phyloP scores from a whole-genome alignment of 2,797 vertebrate genomes.

The Coccyzus lansbergi region DNA sequence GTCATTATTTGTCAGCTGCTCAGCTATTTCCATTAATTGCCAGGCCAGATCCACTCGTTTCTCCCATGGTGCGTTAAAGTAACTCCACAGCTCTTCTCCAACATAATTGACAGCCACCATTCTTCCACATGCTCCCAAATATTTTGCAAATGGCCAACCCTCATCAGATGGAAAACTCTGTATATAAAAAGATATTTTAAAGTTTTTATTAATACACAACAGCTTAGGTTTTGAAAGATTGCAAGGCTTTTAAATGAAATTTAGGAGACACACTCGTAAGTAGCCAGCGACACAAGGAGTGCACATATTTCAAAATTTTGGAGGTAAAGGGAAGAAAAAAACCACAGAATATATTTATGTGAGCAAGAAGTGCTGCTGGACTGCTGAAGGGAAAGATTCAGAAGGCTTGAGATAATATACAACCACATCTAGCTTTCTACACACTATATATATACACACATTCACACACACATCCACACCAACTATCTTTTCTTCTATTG shows the following conservation, averaged over 20 bases:
- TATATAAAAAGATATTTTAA: background rate
- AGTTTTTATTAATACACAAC: background rate
- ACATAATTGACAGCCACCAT: conserved; percentile 98
- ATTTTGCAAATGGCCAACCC: conserved; percentile 98
- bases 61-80: conserved; percentile 95
- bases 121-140: conserved; percentile 96
- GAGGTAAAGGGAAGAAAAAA: background rate
- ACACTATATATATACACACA: too few species aligned
- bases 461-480: too few species aligned
- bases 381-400: background rate
- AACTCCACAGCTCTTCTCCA: conserved; percentile 98
- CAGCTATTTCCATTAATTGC: conserved; percentile 98
- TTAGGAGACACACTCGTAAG: background rate
- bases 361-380: background rate
- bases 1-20: conserved; percentile 99
- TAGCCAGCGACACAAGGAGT: background rate
- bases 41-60: conserved; percentile 95
- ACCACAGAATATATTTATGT: background rate
- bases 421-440: background rate
- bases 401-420: background rate
- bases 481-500: too few species aligned
- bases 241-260: background rate
- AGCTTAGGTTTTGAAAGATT: background rate
- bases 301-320: background rate
- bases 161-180: conserved; percentile 99